Base-by-base conservation (phyloP, 2,888 invertebrate genomes). In the Colletes collaris region DNA sequence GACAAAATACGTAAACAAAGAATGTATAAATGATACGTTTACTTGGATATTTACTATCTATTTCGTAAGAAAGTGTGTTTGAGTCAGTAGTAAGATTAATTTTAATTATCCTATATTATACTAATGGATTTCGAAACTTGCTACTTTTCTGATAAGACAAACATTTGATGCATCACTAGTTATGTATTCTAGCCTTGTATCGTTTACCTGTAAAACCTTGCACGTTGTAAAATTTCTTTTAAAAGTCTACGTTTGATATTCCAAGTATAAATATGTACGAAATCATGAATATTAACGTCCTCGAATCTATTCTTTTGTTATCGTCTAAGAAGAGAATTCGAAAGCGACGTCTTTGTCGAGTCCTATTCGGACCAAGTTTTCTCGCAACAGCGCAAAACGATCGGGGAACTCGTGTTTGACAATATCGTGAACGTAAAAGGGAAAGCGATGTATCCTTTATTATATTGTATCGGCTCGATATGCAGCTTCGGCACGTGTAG, bases 391-490 rank as follows among this genome's bases (percentile, higher is more conserved):
- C 27, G n/a, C 37, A n/a, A 27, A 19, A 16, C 37, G 56, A 66
- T 49, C 56, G 52, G 5, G 10, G n/a, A 53, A n/a, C 37, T 64
- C 19, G n/a, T 10, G 11, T 7, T 56, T 56, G 58, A 74, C 62
- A 55, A 65, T 76, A 63, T 60, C 46, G 56, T 53, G 46, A 60
- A 5, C 46, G 19, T 13, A 10, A 52, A 10, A 60, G 52, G 6
- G 55, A 58, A 76, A 65, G 80, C 65, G 55, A 78, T 78, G 62
- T 59, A 65, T 76, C 70, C 56, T 50, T 76, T 70, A 35, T 58
- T 44, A 62, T 73, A 80, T 74, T 68, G 68, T 55, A 70, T 37
- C 69, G 27, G 59, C 13, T 40, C 16, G 64, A 68, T 63, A 59
- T 7, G 46, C 55, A 53, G 71, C 67, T 53, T 80, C 59, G 71